Percentiles rank a stretch among this genome's conserved stretches.
Evolutionary conservation across 2,797 vertebrate species (phyloP).

Genomic region (Nyctalus aviator): DNA sequence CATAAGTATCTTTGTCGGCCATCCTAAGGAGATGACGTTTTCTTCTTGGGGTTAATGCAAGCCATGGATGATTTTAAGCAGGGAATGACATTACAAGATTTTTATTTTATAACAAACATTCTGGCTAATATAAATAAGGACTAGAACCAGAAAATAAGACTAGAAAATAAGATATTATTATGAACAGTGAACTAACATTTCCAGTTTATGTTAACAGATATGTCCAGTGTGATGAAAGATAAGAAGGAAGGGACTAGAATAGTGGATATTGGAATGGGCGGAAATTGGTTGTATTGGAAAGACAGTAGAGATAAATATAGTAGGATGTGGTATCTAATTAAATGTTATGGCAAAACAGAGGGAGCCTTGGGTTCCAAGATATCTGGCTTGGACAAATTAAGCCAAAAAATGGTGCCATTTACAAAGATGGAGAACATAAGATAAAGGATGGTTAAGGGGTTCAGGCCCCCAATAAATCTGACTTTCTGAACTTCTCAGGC

Average conservation of each 20-base stretch:
- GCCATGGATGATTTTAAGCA: not conserved
- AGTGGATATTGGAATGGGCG: not conserved
- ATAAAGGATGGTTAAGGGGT: no score
- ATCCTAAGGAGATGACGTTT: not conserved
- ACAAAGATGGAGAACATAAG: not conserved
- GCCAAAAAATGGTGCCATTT: not conserved
- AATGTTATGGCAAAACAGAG: not conserved
- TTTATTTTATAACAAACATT: conserved; percentile 25
- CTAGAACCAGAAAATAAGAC: not conserved
- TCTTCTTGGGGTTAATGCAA: not conserved
- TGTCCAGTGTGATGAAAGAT: not conserved
- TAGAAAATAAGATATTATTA: not conserved
- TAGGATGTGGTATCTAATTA: not conserved
- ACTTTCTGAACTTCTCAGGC: no score
- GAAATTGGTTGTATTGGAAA: not conserved
- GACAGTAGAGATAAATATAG: not conserved
- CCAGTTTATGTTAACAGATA: not conserved
- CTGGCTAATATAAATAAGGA: not conserved
- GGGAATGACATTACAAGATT: not conserved
- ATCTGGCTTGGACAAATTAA: not conserved
- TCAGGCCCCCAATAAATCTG: no score
- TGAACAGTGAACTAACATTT: not conserved
- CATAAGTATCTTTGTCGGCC: not conserved
- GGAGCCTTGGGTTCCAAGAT: not conserved
- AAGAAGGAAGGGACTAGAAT: not conserved